Conservation (phyloP, 2,113 vertebrate species). For the Hyla sarda region DNA sequence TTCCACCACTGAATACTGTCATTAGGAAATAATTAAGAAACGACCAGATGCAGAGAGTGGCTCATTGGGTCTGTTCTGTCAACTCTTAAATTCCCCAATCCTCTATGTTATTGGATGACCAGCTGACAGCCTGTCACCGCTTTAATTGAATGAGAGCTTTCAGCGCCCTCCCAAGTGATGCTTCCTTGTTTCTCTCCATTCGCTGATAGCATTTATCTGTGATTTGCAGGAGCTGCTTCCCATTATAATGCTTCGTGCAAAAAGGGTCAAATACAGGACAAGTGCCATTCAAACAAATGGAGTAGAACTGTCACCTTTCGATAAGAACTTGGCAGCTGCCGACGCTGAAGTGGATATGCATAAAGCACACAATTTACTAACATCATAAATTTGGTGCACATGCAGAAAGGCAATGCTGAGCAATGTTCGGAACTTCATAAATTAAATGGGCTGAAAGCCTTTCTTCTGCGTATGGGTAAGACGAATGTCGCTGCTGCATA, state of each 20-base stretch:
- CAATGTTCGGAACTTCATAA: slow-evolving; percentile 84
- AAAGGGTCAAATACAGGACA: slow-evolving; percentile 78
- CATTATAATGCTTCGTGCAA: slow-evolving; percentile 77
- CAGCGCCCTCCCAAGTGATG: slow-evolving; percentile 73
- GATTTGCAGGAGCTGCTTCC: slow-evolving; percentile 77
- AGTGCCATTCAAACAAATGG: slow-evolving; percentile 77
- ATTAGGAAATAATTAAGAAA: slow-evolving; percentile 65
- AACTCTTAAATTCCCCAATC: slow-evolving; percentile 77
- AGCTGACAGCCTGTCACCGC: slow-evolving; percentile 76
- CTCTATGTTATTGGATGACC: slow-evolving; percentile 79
- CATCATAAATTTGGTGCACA: slow-evolving; percentile 80
- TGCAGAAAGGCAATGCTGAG: slow-evolving; percentile 79
- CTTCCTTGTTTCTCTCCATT: slow-evolving; percentile 68
- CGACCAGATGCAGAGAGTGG: slow-evolving; percentile 69
- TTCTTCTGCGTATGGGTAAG: neutral
- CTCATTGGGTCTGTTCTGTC: slow-evolving; percentile 70
- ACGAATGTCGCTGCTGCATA: slow-evolving; percentile 6
- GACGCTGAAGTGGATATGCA: slow-evolving; percentile 74
- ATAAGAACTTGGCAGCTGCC: slow-evolving; percentile 84
- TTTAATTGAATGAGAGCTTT: slow-evolving; percentile 72
- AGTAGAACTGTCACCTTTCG: slow-evolving; percentile 80
- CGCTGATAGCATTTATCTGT: slow-evolving; percentile 81
- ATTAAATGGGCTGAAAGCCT: slow-evolving; percentile 69
- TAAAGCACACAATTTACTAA: slow-evolving; percentile 80
- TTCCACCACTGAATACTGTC: slow-evolving; percentile 35